phyloP scores from a whole-genome alignment of 2,888 invertebrate species.

The Eupithecia subfuscata region DNA sequence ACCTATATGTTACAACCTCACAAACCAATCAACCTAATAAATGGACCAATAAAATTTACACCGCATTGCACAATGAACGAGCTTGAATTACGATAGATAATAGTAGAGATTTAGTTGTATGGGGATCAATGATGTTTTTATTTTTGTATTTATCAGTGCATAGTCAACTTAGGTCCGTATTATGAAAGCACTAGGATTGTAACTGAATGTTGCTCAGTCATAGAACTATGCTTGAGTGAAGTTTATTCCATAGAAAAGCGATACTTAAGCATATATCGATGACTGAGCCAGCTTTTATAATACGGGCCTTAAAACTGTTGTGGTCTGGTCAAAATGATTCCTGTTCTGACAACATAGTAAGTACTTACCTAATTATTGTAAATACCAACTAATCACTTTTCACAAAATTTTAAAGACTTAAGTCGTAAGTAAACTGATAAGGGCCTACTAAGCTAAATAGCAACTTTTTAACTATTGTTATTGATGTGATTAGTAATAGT shows the following conservation, averaged over 20 bases:
- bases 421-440: conserved; percentile 4
- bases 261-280: too few species aligned
- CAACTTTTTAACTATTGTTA: conserved; percentile 14
- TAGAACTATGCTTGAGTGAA: too few species aligned
- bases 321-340: background rate
- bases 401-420: background rate
- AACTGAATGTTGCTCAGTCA: too few species aligned
- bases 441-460: conserved; percentile 8
- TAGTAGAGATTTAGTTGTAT: background rate
- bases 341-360: background rate
- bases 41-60: background rate
- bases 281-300: too few species aligned
- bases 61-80: background rate
- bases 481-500: background rate
- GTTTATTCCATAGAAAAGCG: too few species aligned
- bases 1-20: background rate
- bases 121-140: background rate
- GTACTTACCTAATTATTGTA: too few species aligned
- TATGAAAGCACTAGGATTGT: too few species aligned
- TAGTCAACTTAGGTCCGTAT: background rate
- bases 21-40: too few species aligned
- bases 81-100: background rate
- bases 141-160: background rate
- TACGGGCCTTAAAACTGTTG: background rate
- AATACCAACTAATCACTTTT: background rate